These are phyloP conservation scores for Amblyjoppa fuscipennis DNA, from an alignment of 2,888 invertebrate species.

Conservation along the genomic window DNA sequence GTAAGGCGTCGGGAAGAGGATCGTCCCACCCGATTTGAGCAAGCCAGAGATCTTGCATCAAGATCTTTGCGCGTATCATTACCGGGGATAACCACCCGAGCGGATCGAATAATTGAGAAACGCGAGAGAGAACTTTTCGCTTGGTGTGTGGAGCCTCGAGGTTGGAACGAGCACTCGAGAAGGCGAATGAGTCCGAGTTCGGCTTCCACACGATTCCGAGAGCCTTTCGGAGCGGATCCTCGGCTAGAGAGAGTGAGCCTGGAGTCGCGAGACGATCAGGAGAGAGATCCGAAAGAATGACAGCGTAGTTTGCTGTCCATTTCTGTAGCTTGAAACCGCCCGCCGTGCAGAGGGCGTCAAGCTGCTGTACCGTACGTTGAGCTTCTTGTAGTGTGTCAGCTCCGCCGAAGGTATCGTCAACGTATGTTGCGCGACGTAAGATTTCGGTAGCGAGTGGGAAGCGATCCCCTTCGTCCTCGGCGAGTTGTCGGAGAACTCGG, in stretches of 20 bases:
- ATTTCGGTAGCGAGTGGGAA: too few relatives aligned
- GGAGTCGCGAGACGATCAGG: too few relatives aligned
- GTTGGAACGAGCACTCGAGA: constrained; percentile 20
- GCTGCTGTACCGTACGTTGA: too few relatives aligned
- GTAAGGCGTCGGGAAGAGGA: constrained; percentile 31
- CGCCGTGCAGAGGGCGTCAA: too few relatives aligned
- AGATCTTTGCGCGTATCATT: constrained; percentile 53
- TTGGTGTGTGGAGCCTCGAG: constrained; percentile 27
- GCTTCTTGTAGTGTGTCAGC: too few relatives aligned
- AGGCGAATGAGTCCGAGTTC: constrained; percentile 32
- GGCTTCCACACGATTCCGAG: constrained; percentile 50
- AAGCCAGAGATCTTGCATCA: constrained; percentile 63
- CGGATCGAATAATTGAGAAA: constrained; percentile 64
- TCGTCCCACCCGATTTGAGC: constrained; percentile 58
- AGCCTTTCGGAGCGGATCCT: constrained; percentile 12
- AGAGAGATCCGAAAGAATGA: too few relatives aligned
- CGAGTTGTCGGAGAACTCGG: too few relatives aligned
- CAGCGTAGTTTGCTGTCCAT: too few relatives aligned
- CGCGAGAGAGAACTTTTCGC: constrained; percentile 46
- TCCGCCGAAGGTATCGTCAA: too few relatives aligned
- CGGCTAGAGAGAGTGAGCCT: not conserved
- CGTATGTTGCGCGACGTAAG: too few relatives aligned
- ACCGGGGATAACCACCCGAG: constrained; percentile 59
- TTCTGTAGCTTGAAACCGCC: too few relatives aligned
- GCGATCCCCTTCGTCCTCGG: too few relatives aligned